Conservation (phyloP, 1,140 invertebrate species). For the Belonocnema kinseyi region DNA sequence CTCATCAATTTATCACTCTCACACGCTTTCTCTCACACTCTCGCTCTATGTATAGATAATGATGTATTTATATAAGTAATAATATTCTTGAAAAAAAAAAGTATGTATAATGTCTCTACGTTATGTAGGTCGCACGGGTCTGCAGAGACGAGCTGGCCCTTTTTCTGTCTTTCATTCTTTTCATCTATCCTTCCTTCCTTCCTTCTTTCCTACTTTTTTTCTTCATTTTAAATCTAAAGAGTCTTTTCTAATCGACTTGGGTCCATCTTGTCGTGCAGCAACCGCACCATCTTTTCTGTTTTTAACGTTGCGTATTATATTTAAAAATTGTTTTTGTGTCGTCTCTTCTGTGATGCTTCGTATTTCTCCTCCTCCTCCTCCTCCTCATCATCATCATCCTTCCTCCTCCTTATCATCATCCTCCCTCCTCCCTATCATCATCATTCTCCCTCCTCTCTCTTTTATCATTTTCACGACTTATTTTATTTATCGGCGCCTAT, state of each 20-base stretch:
- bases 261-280: conserved; percentile 59
- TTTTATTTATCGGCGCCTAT: conserved; percentile 17
- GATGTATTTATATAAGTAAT: conserved; percentile 72
- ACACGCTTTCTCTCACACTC: conserved; percentile 44
- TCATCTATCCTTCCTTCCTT: conserved; percentile 32
- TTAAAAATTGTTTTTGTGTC: conserved; percentile 59
- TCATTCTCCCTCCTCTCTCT: too few species aligned
- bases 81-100: conserved; percentile 68
- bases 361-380: conserved; percentile 33
- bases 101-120: conserved; percentile 68
- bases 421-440: too few species aligned
- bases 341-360: conserved; percentile 51
- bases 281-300: conserved; percentile 47
- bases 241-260: conserved; percentile 20
- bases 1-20: conserved; percentile 36
- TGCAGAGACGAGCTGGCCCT: conserved; percentile 59
- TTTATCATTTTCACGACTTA: conserved; percentile 16
- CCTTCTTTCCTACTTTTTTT: background rate
- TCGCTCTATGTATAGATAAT: conserved; percentile 62
- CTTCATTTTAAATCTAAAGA: conserved; percentile 18
- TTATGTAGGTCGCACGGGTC: conserved; percentile 61
- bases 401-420: conserved; percentile 33
- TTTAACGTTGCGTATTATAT: conserved; percentile 56
- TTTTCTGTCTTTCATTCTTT: conserved; percentile 11
- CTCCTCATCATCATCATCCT: too few species aligned